phyloP scores from a whole-genome alignment of 2,888 invertebrate genomes.

The Dioctria linearis region DNA sequence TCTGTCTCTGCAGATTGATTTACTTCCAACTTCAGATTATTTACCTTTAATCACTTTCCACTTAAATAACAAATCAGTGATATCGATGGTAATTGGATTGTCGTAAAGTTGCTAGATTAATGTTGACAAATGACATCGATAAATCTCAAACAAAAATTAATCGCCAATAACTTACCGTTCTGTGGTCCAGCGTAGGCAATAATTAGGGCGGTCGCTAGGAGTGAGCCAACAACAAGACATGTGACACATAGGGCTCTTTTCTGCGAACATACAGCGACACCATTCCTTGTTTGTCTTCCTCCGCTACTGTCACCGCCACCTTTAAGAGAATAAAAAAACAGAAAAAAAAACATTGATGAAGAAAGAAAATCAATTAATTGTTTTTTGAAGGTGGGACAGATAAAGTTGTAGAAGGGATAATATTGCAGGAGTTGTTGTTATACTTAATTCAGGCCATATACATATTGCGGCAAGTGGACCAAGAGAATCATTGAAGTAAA shows the following conservation, averaged over 20 bases:
- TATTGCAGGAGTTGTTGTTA: too few relatives aligned
- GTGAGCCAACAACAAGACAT: slow-evolving; percentile 82
- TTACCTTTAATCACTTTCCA: slow-evolving; percentile 15
- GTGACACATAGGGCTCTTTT: slow-evolving; percentile 87
- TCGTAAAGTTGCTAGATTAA: slow-evolving; percentile 20
- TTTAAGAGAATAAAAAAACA: slow-evolving; percentile 59
- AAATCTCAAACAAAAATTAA: slow-evolving; percentile 2
- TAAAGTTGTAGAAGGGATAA: too few relatives aligned
- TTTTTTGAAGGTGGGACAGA: neutral
- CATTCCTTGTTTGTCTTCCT: slow-evolving; percentile 71
- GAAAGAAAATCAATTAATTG: slow-evolving; percentile 52
- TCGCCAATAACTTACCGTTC: slow-evolving; percentile 75
- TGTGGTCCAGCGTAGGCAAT: slow-evolving; percentile 93
- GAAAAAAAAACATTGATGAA: slow-evolving; percentile 58
- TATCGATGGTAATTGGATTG: neutral
- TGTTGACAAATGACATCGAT: slow-evolving; percentile 28
- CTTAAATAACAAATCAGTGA: neutral
- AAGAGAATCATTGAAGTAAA: neutral
- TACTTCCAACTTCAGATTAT: neutral
- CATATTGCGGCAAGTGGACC: neutral
- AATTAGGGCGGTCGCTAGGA: slow-evolving; percentile 87
- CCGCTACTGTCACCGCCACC: slow-evolving; percentile 70
- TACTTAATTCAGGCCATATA: too few relatives aligned
- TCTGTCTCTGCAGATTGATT: too few relatives aligned
- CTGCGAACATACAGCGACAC: slow-evolving; percentile 90